A percentile compares a stretch with the other conserved stretches of the same genome.
Conservation (phyloP, 2,113 vertebrate genomes). For the Piaya cayana region DNA sequence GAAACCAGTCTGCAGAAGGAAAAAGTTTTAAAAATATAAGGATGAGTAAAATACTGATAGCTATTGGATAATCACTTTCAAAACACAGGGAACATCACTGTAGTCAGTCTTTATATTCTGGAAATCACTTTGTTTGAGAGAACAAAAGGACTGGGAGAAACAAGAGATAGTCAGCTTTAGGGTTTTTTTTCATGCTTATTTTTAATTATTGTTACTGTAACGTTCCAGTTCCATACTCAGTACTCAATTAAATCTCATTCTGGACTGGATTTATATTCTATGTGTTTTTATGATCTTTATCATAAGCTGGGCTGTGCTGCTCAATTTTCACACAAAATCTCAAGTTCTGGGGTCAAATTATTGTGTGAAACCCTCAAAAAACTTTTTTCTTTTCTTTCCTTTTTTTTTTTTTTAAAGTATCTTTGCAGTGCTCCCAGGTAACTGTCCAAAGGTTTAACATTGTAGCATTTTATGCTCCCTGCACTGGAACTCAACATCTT, state of each 20-base stretch:
- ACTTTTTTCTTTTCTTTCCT: accelerated
- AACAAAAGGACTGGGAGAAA: not conserved
- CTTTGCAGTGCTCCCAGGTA: not conserved
- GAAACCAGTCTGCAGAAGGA: not conserved
- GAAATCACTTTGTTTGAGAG: not conserved
- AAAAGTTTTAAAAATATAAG: constrained; percentile 6
- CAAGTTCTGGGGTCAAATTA: not conserved
- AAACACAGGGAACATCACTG: not conserved
- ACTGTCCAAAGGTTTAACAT: not conserved
- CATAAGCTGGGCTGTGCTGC: not conserved
- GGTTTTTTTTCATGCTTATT: not conserved
- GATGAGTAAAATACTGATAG: not conserved
- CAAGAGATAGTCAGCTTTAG: not conserved
- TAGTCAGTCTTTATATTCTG: not conserved
- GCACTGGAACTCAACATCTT: not conserved
- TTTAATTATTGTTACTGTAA: not conserved
- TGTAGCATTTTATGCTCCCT: accelerated
- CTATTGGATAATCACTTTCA: not conserved
- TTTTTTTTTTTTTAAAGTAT: accelerated
- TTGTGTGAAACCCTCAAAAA: not conserved
- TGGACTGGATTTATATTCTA: not conserved
- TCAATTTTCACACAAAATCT: not conserved
- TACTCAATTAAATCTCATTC: not conserved
- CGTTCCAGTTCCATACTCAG: not conserved
- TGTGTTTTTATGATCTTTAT: not conserved